Conservation (phyloP, 2,888 invertebrate species). For the Heterodera filipjevi region DNA sequence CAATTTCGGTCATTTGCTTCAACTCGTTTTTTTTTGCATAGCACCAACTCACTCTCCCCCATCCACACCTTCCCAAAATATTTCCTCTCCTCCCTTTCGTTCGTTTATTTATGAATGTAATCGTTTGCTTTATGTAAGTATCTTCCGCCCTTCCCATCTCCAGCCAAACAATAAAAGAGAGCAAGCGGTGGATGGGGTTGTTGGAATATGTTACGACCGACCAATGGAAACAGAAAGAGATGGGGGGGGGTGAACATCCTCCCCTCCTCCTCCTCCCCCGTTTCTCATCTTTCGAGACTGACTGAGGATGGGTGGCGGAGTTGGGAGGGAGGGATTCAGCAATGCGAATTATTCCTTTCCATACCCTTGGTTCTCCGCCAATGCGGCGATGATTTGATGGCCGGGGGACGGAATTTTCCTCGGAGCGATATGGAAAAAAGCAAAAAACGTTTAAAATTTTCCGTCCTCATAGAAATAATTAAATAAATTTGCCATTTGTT, state of each 20-base stretch:
- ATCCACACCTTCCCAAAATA: neutral
- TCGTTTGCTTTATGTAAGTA: neutral
- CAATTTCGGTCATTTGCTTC: neutral
- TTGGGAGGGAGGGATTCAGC: neutral
- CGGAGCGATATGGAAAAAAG: no score
- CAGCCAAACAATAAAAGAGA: constrained; percentile 7
- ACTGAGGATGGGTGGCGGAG: neutral
- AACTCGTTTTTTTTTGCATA: neutral
- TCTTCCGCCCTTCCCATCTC: neutral
- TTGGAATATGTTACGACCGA: constrained; percentile 8
- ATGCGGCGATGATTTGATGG: neutral
- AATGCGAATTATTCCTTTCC: neutral
- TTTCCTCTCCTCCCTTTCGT: neutral
- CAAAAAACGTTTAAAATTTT: neutral
- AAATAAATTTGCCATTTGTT: no score
- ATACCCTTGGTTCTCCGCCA: neutral
- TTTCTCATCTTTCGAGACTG: neutral
- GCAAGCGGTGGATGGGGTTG: neutral
- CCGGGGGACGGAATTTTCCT: no score
- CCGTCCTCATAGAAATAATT: no score
- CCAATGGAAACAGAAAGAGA: neutral
- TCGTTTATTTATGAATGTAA: neutral
- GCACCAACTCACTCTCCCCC: neutral
- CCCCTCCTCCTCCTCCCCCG: neutral
- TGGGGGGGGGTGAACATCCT: neutral